These are phyloP conservation scores for Strix occidentalis DNA, from an alignment of 2,797 vertebrate species.

Conservation along the genomic window DNA sequence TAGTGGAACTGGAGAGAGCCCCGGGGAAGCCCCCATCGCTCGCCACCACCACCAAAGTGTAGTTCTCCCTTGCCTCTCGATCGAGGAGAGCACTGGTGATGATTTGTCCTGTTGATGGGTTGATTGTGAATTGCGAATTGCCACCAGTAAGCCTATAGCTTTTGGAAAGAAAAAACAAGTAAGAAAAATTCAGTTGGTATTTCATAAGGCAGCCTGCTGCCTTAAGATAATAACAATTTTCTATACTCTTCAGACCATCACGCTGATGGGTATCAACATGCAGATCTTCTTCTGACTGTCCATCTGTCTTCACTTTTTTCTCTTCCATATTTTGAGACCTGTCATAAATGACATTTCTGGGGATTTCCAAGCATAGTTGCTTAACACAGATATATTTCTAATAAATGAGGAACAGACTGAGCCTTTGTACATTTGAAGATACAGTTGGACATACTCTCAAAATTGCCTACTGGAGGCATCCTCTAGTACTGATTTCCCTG, in stretches of 20 bases:
- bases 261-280: neutral
- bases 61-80: slow-evolving; percentile 86
- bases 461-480: neutral
- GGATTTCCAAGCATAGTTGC: neutral
- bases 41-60: slow-evolving; percentile 91
- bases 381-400: neutral
- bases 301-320: neutral
- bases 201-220: neutral
- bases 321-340: neutral
- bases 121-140: slow-evolving; percentile 94
- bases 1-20: slow-evolving; percentile 90
- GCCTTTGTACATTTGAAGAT: neutral
- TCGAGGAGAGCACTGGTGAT: slow-evolving; percentile 95
- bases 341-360: neutral
- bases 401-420: neutral
- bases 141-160: slow-evolving; percentile 93
- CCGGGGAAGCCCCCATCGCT: slow-evolving; percentile 87
- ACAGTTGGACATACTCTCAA: neutral
- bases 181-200: neutral
- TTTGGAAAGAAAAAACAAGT: neutral
- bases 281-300: neutral
- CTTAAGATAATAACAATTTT: neutral
- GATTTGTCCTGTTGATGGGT: slow-evolving; percentile 96
- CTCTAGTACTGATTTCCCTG: neutral
- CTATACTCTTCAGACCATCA: neutral